Evolutionary conservation across 30 jellyfish, hydroid and myxozoan species (phyloP).

Genomic region (Chironex yamaguchii): DNA sequence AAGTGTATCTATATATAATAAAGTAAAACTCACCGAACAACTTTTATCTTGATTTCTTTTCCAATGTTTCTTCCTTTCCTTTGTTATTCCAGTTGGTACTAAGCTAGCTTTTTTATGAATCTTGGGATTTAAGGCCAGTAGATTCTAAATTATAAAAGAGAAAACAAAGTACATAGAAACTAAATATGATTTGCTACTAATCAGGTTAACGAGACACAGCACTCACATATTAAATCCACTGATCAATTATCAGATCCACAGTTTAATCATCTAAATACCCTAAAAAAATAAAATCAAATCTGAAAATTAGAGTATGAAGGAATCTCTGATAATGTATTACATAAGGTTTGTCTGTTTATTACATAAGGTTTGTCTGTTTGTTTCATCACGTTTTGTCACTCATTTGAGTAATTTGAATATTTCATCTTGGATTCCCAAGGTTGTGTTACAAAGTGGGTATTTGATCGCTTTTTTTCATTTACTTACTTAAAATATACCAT

Average conservation of each 20-base stretch:
- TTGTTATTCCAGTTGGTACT: constrained; percentile 79
- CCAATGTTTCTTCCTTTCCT: constrained; percentile 85
- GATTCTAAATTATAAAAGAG: constrained; percentile 44
- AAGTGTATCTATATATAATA: background rate
- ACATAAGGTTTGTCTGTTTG: too few species aligned
- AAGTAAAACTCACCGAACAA: constrained; percentile 70
- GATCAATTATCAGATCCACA: background rate
- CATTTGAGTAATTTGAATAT: too few species aligned
- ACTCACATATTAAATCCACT: background rate
- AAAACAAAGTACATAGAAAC: background rate
- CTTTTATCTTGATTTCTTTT: constrained; percentile 79
- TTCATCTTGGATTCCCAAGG: too few species aligned
- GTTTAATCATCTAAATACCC: background rate
- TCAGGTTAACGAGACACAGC: background rate
- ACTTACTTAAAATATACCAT: too few species aligned
- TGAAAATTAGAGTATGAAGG: too few species aligned
- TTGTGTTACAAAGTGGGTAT: too few species aligned
- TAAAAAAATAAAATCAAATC: too few species aligned
- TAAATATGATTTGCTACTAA: background rate
- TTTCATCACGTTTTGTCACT: too few species aligned
- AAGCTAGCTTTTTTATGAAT: constrained; percentile 73
- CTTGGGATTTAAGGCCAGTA: constrained; percentile 86
- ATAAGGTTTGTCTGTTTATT: too few species aligned
- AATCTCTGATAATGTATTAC: too few species aligned
- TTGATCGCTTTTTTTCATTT: too few species aligned